Evolutionary conservation across 2,113 vertebrate species (phyloP), one percentile per base, ranked within the genome.

Genomic region (Pteronura brasiliensis): DNA sequence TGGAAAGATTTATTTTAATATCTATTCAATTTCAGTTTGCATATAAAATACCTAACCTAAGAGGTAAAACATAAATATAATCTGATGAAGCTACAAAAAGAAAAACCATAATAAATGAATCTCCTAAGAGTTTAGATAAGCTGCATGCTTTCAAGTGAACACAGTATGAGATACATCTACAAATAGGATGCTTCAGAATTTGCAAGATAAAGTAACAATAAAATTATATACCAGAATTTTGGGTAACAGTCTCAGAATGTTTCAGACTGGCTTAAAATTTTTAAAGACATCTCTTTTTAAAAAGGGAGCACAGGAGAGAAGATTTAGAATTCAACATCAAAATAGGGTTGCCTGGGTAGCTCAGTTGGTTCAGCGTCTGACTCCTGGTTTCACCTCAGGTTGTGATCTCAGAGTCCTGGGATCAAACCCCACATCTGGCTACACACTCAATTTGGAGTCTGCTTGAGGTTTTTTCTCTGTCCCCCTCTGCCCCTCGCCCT

Each of bases 161-260:
- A 72, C 80, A 72, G 42, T 57, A 83, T 25, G 21, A 39, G 17
- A 77, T 15, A 61, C 10, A 42, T 42, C 15, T 52, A 52, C 83
- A 6, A 2, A 27, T 2, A 88, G 6, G 61, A 81, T 36, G 29
- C 15, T 89, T 10, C 36, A 92, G 88, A 81, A 44, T 67, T 14
- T 86, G 44, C n/a, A 96, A 80, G 71, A 86, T 74, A 82, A 90
- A 90, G 55, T 85, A 92, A 52, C 39, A 83, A 87, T 42, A 69
- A 92, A 94, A 80, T 88, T 80, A 88, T n/a, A 44, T 36, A n/a
- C 34, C 31, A 71, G 49, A 83, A 87, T 29, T 44, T 42, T 39
- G 6, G 13, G 14, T 84, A 92, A 61, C 12, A 80, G 36, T 29
- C 52, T 92, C 20, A 10, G 12, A 76, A 95, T 59, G 87, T 57